Evolutionary conservation across 2,888 invertebrate species (phyloP), one percentile per base, ranked within the genome.

Genomic region (Nomada ferruginata): DNA sequence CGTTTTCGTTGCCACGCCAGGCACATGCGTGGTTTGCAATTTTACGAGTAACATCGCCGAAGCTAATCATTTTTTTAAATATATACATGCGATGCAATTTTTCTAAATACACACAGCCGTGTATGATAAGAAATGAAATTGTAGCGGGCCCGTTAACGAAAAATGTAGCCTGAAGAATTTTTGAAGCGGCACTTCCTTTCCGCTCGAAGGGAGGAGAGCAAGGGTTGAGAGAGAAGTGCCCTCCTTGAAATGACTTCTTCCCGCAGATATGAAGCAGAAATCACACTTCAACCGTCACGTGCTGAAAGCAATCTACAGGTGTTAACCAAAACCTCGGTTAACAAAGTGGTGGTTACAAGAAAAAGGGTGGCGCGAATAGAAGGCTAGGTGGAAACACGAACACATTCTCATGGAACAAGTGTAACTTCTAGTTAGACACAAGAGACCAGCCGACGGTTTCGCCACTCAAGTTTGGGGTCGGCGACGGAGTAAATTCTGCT

Each of bases 401-500:
- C 69, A 76, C 77, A 72, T 68, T 64, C 65, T 75, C 29, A 64
- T 68, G 52, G 75, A 82, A 87, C 87, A 82, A 82, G 82, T 80
- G 87, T 85, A 83, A 85, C 83, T 87, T 85, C 79, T 72, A 76
- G 79, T 83, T 85, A 87, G 85, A 85, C 82, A 82, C 73, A 61
- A 77, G 87, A 82, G 79, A 77, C 75, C 76, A 71, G 26, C 74
- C 65, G 60, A 76, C 42, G 78, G 85, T 87, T 82, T 86, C 85
- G 72, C 71, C 76, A 74, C 79, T 84, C 79, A 70, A 85, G 76
- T 84, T 86, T 71, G 60, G 26, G 69, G 69, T 82, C 76, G 66
- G 42, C 53, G 71, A 65, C 71, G 79, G 60, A 79, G 77, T 82
- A 87, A 86, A 82, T 87, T 87, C 77, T 69, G 65, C 74, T 86